Evolutionary conservation across 1,140 invertebrate species (phyloP), one percentile per base, ranked within the genome.

Genomic region (Drosophila nannoptera): DNA sequence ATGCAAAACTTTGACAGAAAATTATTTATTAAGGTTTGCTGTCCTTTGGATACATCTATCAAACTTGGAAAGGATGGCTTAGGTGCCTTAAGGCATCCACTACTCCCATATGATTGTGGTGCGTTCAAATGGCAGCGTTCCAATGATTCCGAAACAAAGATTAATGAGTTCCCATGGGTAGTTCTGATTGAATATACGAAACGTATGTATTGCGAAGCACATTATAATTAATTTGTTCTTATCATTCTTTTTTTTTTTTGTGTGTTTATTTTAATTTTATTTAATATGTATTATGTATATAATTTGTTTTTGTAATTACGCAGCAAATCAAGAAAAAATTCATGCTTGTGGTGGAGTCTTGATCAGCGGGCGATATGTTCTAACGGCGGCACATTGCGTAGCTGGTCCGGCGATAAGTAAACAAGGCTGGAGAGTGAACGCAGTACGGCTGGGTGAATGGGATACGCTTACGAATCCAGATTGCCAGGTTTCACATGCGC

Each of bases 101-200:
- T 80, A 7, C 53, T 84, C 48, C 80, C 80, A n/a, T 8, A 1
- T 11, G 43, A 72, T 12, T 84, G 81, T 11, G 90, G 90, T 7
- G 69, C 62, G 4, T 89, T 88, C 7, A 89, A 91, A 64, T 91
- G 91, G 55, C 92, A 94, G 12, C 90, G 64, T 4, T 46, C 40
- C 2, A 92, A 93, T 38, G 93, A 92, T 5, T 89, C 91, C 53
- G 82, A 89, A 3, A 92, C 93, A 0, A 91, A 91, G 0, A 89
- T 94, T 5, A 92, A 92, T 55, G 93, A 94, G 77, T 94, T 92
- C 76, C 93, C 94, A 0, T 94, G 94, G 94, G 92, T 94, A 92
- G 91, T 90, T 0, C 87, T 94, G 0, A 72, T 94, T 14, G 87
- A 87, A 46, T 88, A 78, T 46, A 77, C 71, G 8, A 78, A 73